These are phyloP conservation scores for Uropsilus gracilis DNA, from an alignment of 2,113 vertebrate genomes.

Conservation along the genomic window DNA sequence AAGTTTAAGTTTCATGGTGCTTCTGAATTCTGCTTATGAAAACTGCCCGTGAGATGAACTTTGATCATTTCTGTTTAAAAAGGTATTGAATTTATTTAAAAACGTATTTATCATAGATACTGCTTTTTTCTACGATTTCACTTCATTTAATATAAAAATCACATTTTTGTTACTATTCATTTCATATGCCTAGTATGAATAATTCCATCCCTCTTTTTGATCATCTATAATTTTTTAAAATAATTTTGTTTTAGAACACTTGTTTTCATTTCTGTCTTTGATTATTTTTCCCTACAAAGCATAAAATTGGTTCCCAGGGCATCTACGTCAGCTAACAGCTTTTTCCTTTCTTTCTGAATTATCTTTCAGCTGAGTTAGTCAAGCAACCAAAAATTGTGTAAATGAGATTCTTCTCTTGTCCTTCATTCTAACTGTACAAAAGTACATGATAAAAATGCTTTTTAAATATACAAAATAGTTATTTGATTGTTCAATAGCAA, in stretches of 20 bases:
- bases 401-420: too few relatives aligned
- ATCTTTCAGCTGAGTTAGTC: not conserved
- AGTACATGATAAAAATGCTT: not conserved
- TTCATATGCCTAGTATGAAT: not conserved
- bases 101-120: too few relatives aligned
- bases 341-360: not conserved
- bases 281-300: not conserved
- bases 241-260: not conserved
- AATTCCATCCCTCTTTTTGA: not conserved
- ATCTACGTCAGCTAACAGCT: not conserved
- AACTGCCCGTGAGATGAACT: not conserved
- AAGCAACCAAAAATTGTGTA: not conserved
- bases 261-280: not conserved
- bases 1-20: not conserved
- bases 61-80: not conserved
- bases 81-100: too few relatives aligned
- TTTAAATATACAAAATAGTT: not conserved
- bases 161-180: not conserved
- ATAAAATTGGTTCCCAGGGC: not conserved
- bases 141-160: not conserved
- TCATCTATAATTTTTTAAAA: not conserved
- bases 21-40: not conserved
- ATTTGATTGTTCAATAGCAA: not conserved
- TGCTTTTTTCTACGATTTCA: not conserved
- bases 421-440: too few relatives aligned